Evolutionary conservation across 2,113 vertebrate genomes (phyloP).

Genomic region (Grus americana): DNA sequence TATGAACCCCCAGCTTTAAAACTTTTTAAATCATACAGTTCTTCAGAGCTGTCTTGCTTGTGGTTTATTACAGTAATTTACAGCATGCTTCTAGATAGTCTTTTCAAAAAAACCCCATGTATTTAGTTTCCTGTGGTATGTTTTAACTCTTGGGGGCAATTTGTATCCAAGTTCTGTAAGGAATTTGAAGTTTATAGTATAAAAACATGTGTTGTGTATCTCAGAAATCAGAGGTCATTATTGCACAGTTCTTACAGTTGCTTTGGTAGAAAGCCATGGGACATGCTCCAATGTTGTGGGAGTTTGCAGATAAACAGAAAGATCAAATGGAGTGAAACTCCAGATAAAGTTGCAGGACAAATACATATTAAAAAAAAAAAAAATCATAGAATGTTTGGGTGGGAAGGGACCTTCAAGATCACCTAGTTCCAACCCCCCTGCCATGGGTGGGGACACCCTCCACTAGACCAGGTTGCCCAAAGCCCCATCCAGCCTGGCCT

Average conservation of each 20-base stretch:
- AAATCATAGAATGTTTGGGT: background rate
- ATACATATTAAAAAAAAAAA: rapidly evolving
- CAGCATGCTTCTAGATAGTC: background rate
- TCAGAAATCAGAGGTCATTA: background rate
- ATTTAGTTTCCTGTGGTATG: background rate
- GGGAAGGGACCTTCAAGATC: too few species aligned
- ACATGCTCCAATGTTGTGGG: background rate
- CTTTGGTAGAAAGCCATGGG: constrained; percentile 4
- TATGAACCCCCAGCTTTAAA: background rate
- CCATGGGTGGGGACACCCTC: too few species aligned
- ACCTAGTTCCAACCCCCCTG: too few species aligned
- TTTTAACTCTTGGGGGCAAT: background rate
- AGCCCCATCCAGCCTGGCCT: too few species aligned
- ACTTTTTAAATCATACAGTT: background rate
- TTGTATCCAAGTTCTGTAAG: background rate
- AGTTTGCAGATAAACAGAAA: constrained; percentile 12
- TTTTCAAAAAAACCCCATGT: background rate
- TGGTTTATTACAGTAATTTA: background rate
- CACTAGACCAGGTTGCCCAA: too few species aligned
- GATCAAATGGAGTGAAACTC: background rate
- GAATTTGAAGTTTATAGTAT: background rate
- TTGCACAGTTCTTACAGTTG: background rate
- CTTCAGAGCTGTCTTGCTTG: background rate
- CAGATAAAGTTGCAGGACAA: background rate
- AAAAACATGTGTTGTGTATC: background rate